phyloP scores from a whole-genome alignment of 2,888 invertebrate genomes.

The Drosophila kuntzei region DNA sequence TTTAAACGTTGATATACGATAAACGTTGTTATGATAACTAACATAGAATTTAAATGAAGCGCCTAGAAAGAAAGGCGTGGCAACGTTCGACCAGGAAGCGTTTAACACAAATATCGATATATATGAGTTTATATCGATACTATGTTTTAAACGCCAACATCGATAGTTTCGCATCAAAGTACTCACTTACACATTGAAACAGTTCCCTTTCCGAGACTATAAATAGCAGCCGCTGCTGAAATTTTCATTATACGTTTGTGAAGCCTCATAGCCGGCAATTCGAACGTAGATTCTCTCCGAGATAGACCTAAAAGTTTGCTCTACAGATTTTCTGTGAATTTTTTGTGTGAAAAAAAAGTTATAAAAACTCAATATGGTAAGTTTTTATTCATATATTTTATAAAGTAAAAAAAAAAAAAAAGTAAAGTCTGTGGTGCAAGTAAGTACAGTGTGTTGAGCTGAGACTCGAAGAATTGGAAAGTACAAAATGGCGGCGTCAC shows the following conservation, averaged over 20 bases:
- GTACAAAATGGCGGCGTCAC: slow-evolving; percentile 55
- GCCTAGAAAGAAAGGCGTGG: neutral
- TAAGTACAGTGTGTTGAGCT: neutral
- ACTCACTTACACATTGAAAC: slow-evolving; percentile 46
- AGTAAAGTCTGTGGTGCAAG: neutral
- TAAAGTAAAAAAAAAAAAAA: too few relatives aligned
- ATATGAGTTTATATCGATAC: slow-evolving; percentile 30
- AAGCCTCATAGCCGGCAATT: slow-evolving; percentile 89
- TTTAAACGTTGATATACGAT: too few relatives aligned
- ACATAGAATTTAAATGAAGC: neutral
- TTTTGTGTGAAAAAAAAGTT: slow-evolving; percentile 73
- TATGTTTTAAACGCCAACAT: neutral
- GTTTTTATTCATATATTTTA: slow-evolving; percentile 37
- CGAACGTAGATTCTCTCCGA: slow-evolving; percentile 85
- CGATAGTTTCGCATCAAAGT: neutral
- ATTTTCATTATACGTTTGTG: slow-evolving; percentile 89
- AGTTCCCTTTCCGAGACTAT: slow-evolving; percentile 84
- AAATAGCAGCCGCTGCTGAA: slow-evolving; percentile 87
- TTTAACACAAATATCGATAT: neutral
- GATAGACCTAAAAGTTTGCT: slow-evolving; percentile 48
- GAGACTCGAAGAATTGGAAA: neutral
- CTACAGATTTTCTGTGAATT: slow-evolving; percentile 69
- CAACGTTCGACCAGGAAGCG: neutral
- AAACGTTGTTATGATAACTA: neutral
- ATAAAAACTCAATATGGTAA: slow-evolving; percentile 83